Conservation (phyloP, 2,797 vertebrate genomes). For the Poecile montanus region DNA sequence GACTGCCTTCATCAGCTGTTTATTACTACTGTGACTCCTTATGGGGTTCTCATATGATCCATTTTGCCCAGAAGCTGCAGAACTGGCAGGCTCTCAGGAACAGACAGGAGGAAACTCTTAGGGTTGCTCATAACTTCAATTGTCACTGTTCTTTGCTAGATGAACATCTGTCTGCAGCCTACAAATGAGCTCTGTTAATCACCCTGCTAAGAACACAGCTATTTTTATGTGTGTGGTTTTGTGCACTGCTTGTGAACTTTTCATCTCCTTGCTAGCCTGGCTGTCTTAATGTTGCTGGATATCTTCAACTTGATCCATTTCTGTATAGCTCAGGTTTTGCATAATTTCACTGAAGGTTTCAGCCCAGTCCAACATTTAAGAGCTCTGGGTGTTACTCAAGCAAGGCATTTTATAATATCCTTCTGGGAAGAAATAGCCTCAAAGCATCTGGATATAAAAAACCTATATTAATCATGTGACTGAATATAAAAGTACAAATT, state of each 20-base stretch:
- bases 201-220: not conserved
- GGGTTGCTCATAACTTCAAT: not conserved
- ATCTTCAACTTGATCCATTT: not conserved
- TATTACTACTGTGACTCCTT: not conserved
- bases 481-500: not conserved
- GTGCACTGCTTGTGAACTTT: not conserved
- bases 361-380: not conserved
- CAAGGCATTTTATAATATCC: not conserved
- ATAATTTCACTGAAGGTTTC: not conserved
- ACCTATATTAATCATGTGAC: not conserved
- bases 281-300: not conserved
- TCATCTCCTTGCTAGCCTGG: not conserved
- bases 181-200: not conserved
- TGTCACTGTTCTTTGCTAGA: not conserved
- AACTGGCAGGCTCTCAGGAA: not conserved
- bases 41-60: not conserved
- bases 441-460: not conserved
- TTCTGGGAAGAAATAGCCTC: not conserved
- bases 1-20: not conserved
- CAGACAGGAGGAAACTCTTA: not conserved
- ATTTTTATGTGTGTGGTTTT: not conserved
- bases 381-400: not conserved
- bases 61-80: slow-evolving; percentile 13
- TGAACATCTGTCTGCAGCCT: not conserved
- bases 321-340: not conserved